These are phyloP conservation scores for Anthopleura xanthogrammica DNA, from an alignment of 92 coral and sea anemone genomes.

Conservation along the genomic window DNA sequence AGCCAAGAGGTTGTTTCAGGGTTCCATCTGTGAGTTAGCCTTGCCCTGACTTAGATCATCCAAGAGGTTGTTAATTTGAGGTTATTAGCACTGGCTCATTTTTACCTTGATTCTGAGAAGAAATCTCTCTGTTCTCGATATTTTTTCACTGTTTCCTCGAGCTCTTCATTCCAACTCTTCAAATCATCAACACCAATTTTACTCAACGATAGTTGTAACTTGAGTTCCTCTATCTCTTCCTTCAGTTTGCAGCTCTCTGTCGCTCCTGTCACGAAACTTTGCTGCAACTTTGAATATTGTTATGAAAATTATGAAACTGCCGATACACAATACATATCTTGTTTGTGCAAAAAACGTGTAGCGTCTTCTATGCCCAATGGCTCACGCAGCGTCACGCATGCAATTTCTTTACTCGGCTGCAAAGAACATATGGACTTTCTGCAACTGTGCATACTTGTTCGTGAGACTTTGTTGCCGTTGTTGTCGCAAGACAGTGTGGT, in stretches of 20 bases:
- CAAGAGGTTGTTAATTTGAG: neutral
- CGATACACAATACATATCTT: neutral
- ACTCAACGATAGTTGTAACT: slow-evolving; percentile 57
- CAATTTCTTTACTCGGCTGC: too few relatives aligned
- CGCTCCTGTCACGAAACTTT: slow-evolving; percentile 68
- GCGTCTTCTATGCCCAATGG: too few relatives aligned
- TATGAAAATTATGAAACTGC: neutral
- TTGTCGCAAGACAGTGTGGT: too few relatives aligned
- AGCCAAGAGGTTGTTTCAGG: too few relatives aligned
- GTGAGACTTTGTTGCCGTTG: too few relatives aligned
- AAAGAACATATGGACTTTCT: too few relatives aligned
- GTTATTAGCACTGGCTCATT: neutral
- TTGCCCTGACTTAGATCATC: too few relatives aligned
- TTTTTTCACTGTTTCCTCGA: slow-evolving; percentile 71
- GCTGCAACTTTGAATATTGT: slow-evolving; percentile 37
- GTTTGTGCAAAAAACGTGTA: too few relatives aligned
- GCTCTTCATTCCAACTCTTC: slow-evolving; percentile 72
- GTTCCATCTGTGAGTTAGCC: too few relatives aligned
- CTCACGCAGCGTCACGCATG: too few relatives aligned
- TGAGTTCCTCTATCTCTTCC: slow-evolving; percentile 69
- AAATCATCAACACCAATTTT: slow-evolving; percentile 70
- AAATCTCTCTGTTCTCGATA: slow-evolving; percentile 82
- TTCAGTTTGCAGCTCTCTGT: slow-evolving; percentile 79
- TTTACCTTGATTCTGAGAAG: slow-evolving; percentile 58
- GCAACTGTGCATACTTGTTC: too few relatives aligned